Evolutionary conservation across 2,888 invertebrate genomes (phyloP).

Genomic region (Heterodera filipjevi): DNA sequence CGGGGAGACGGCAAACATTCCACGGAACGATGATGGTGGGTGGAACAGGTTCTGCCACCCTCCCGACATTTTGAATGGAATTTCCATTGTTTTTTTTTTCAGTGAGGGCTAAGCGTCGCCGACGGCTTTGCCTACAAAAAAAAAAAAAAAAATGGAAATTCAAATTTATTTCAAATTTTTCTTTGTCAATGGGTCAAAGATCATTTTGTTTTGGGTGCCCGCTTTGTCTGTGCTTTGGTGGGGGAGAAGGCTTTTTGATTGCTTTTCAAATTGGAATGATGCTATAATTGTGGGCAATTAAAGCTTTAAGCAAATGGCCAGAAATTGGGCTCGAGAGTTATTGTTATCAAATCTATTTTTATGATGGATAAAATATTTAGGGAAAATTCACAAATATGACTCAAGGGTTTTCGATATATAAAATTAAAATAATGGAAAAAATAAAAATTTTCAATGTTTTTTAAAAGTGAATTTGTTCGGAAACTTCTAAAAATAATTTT

Average conservation of each 20-base stretch:
- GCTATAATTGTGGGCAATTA: background rate
- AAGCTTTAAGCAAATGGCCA: no score
- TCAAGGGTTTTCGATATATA: no score
- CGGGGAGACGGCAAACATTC: background rate
- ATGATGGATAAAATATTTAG: no score
- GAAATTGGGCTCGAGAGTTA: no score
- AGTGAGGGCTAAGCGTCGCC: background rate
- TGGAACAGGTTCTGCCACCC: background rate
- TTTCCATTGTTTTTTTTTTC: background rate
- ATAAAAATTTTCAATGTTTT: no score
- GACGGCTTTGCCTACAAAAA: background rate
- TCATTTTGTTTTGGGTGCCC: background rate
- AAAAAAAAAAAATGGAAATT: no score
- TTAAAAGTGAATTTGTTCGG: no score
- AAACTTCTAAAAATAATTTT: background rate
- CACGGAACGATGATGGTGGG: background rate
- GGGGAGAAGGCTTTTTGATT: background rate
- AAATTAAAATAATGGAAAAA: no score
- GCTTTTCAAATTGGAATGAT: background rate
- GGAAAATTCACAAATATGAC: no score
- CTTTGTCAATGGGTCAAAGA: background rate
- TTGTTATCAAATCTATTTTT: no score
- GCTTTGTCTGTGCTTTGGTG: background rate
- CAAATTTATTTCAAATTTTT: background rate
- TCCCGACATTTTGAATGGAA: background rate